Conservation (phyloP, 2,888 invertebrate species). For the Cancer borealis region DNA sequence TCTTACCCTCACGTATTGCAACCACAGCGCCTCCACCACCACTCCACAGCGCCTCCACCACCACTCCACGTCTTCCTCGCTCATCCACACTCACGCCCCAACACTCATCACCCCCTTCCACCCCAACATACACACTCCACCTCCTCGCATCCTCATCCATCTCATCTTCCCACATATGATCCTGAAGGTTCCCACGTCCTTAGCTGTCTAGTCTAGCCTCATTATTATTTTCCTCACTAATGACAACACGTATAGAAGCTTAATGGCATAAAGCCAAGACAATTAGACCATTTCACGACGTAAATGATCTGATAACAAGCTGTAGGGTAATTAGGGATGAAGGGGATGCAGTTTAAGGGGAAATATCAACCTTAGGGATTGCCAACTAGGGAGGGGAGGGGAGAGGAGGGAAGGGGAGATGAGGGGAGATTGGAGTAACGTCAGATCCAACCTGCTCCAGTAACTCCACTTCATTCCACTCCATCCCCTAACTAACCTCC, state of each 20-base stretch:
- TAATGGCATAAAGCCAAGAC: too few species aligned
- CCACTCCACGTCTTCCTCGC: neutral
- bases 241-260: too few species aligned
- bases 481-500: neutral
- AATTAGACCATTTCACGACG: too few species aligned
- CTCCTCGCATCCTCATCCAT: neutral
- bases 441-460: neutral
- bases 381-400: neutral
- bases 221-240: neutral
- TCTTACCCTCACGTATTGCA: neutral
- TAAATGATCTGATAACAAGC: too few species aligned
- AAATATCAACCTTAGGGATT: neutral
- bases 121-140: neutral
- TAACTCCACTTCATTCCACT: neutral
- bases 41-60: neutral
- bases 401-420: neutral
- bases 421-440: neutral
- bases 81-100: too few species aligned
- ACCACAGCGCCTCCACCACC: neutral
- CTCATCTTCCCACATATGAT: neutral
- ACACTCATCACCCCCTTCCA: neutral
- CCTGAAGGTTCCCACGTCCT: neutral
- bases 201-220: neutral
- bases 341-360: neutral
- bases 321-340: neutral